Conservation (phyloP, 2,113 vertebrate genomes). For the Cavia aperea region DNA sequence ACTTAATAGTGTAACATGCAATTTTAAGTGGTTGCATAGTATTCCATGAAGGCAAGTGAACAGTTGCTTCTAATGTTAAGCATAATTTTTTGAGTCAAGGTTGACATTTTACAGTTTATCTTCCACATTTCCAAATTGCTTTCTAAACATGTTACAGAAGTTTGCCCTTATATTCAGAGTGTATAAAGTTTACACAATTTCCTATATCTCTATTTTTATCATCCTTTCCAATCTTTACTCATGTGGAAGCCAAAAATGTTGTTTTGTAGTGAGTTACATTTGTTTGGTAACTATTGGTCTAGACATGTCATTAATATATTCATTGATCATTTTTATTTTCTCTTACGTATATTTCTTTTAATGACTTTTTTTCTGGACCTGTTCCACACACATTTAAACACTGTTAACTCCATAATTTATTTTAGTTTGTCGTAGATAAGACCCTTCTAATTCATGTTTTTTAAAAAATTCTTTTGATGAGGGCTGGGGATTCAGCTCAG, state of each 20-base stretch:
- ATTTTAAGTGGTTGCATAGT: neutral
- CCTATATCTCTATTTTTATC: neutral
- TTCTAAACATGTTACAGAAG: neutral
- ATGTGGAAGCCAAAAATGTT: neutral
- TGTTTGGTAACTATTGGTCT: conserved; percentile 12
- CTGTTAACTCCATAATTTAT: neutral
- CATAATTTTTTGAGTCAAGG: neutral
- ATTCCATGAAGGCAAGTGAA: neutral
- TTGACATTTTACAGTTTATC: neutral
- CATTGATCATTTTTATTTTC: neutral
- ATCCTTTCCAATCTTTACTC: neutral
- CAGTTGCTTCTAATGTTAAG: neutral
- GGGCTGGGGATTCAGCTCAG: too few species aligned
- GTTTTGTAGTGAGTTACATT: neutral
- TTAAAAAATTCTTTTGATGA: too few species aligned
- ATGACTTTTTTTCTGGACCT: neutral
- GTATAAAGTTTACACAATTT: neutral
- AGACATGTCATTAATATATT: neutral
- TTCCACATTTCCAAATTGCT: neutral
- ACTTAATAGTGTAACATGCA: neutral
- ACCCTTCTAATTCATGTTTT: neutral
- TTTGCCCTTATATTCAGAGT: neutral
- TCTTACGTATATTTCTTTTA: conserved; percentile 1
- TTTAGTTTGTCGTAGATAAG: neutral
- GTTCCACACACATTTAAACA: neutral